These are phyloP conservation scores for Latrodectus geometricus DNA, from an alignment of 1,140 invertebrate species.

Conservation along the genomic window DNA sequence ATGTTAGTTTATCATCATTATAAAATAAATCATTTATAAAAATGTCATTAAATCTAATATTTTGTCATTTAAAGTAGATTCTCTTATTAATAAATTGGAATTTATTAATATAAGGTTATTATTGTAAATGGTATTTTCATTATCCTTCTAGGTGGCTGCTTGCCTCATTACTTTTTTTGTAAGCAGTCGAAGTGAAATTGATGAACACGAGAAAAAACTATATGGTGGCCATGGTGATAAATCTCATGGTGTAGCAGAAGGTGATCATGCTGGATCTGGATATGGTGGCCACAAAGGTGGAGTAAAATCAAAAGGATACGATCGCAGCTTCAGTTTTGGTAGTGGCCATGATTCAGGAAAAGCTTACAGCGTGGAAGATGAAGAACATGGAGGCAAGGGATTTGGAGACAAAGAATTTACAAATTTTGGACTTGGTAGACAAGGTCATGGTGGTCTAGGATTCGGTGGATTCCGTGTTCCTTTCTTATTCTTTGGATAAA, in stretches of 20 bases:
- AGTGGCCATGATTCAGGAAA: slow-evolving; percentile 31
- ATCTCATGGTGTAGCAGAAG: background rate
- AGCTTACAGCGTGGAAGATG: slow-evolving; percentile 7
- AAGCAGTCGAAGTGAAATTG: background rate
- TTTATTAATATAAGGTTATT: no score
- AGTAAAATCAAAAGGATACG: slow-evolving; percentile 10
- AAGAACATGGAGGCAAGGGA: slow-evolving; percentile 31
- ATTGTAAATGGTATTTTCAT: no score
- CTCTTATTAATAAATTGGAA: no score
- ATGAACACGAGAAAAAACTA: background rate
- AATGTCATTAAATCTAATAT: no score
- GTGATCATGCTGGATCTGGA: background rate
- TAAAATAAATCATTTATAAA: no score
- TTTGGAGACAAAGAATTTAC: slow-evolving; percentile 32
- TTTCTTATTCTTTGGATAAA: slow-evolving; percentile 22
- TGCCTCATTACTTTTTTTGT: background rate
- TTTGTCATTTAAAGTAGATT: no score
- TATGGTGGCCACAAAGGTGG: slow-evolving; percentile 46
- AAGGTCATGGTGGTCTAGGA: slow-evolving; percentile 31
- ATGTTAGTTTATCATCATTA: no score
- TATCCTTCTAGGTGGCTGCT: no score
- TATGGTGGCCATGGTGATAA: slow-evolving; percentile 16
- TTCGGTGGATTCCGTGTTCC: slow-evolving; percentile 1
- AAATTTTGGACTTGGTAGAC: slow-evolving; percentile 21
- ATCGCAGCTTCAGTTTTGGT: slow-evolving; percentile 34